Evolutionary conservation across 2,888 invertebrate species (phyloP).

Genomic region (Clivina fossor): DNA sequence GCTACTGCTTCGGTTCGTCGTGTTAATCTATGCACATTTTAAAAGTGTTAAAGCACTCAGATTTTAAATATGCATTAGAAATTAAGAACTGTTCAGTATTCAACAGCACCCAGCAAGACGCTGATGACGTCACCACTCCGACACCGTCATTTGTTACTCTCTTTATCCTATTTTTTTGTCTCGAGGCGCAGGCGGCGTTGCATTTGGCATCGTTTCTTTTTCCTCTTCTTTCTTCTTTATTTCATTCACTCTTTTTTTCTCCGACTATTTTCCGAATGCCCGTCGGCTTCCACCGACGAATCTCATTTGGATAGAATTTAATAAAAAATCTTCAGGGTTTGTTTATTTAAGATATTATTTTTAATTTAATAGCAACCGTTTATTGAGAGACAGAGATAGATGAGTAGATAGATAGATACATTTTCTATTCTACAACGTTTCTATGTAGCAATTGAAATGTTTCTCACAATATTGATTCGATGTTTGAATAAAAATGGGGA

Average conservation of each 20-base stretch:
- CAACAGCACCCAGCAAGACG: not conserved
- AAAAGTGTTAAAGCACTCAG: too few relatives aligned
- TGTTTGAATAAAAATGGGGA: too few relatives aligned
- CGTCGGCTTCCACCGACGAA: slow-evolving; percentile 17
- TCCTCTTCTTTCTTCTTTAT: not conserved
- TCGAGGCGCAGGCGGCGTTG: too few relatives aligned
- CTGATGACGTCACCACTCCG: not conserved
- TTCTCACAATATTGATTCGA: too few relatives aligned
- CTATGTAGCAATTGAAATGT: too few relatives aligned
- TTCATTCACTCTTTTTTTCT: not conserved
- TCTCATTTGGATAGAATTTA: slow-evolving; percentile 30
- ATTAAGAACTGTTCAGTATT: slow-evolving; percentile 23
- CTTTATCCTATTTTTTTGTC: not conserved
- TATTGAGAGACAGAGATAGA: too few relatives aligned
- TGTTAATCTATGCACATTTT: too few relatives aligned
- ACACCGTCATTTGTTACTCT: not conserved
- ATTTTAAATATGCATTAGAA: slow-evolving; percentile 27
- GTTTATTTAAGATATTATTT: slow-evolving; percentile 32
- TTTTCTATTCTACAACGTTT: too few relatives aligned
- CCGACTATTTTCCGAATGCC: not conserved
- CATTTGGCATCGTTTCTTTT: not conserved
- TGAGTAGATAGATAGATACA: too few relatives aligned
- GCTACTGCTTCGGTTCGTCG: too few relatives aligned
- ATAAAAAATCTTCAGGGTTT: slow-evolving; percentile 24
- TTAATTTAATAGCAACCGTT: slow-evolving; percentile 27